A percentile compares a stretch with the other conserved stretches of the same genome.
Evolutionary conservation across 2,113 vertebrate genomes (phyloP).

Genomic region (Mastomys coucha): DNA sequence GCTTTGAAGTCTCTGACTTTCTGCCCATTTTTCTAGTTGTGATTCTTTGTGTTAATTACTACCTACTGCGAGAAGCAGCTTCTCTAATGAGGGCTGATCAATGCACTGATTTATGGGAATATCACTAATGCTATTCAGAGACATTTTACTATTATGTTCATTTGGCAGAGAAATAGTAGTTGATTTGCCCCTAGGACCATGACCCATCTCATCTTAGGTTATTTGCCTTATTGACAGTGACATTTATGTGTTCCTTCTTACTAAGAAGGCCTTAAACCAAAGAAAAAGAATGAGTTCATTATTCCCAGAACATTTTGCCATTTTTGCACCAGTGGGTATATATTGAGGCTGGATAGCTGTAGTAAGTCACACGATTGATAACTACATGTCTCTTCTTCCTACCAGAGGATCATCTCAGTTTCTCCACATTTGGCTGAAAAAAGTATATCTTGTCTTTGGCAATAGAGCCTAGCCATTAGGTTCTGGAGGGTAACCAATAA

Average conservation of each 20-base stretch:
- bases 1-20: not conserved
- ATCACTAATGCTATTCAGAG: not conserved
- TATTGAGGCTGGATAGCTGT: not conserved
- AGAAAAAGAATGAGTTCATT: not conserved
- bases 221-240: not conserved
- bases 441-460: not conserved
- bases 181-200: not conserved
- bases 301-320: not conserved
- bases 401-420: not conserved
- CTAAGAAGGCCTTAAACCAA: not conserved
- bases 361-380: not conserved
- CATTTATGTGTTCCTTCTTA: not conserved
- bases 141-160: not conserved
- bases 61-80: not conserved
- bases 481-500: not conserved
- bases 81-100: not conserved
- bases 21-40: not conserved
- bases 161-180: not conserved
- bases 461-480: not conserved
- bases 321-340: not conserved
- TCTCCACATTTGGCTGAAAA: not conserved
- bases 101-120: not conserved
- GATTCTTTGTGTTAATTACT: not conserved
- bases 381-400: not conserved
- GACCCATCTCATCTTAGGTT: not conserved